Conservation (phyloP, 2,797 vertebrate species). For the Anableps anableps region DNA sequence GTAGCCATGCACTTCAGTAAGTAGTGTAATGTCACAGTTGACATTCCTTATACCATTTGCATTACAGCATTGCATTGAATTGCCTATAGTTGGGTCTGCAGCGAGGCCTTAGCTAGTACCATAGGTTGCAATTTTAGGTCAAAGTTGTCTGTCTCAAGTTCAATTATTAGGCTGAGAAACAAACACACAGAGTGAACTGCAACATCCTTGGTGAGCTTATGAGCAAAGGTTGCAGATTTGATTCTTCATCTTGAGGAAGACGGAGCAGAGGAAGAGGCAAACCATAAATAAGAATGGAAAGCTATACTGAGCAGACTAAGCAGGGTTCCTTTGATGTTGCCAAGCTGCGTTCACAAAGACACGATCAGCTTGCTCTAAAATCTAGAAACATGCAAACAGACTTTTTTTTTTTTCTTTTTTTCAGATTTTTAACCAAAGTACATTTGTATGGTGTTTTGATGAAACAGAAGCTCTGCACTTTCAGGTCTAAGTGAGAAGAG, state of each 20-base stretch:
- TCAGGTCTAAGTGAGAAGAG: background rate
- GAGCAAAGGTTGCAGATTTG: slow-evolving; percentile 7
- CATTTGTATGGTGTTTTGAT: slow-evolving; percentile 22
- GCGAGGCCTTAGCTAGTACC: background rate
- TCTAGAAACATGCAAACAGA: slow-evolving; percentile 16
- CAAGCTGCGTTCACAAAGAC: slow-evolving; percentile 33
- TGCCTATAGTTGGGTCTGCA: no score
- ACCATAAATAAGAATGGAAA: slow-evolving; percentile 19
- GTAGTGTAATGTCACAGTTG: background rate
- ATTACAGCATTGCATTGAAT: background rate
- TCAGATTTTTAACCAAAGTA: slow-evolving; percentile 7
- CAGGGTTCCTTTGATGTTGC: slow-evolving; percentile 44
- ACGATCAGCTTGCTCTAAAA: slow-evolving; percentile 28
- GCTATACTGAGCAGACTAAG: slow-evolving; percentile 39
- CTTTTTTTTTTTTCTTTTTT: slow-evolving; percentile 13
- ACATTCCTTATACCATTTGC: background rate
- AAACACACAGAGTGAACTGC: background rate
- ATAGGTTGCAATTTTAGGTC: background rate
- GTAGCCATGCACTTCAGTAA: no score
- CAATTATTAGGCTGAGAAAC: background rate
- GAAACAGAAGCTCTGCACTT: slow-evolving; percentile 21
- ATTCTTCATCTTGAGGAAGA: slow-evolving; percentile 14
- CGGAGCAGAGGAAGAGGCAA: slow-evolving; percentile 20
- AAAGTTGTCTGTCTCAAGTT: background rate
- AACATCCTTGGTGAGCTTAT: background rate